phyloP scores from a whole-genome alignment of 2,113 vertebrate species.

The Pluvialis apricaria region DNA sequence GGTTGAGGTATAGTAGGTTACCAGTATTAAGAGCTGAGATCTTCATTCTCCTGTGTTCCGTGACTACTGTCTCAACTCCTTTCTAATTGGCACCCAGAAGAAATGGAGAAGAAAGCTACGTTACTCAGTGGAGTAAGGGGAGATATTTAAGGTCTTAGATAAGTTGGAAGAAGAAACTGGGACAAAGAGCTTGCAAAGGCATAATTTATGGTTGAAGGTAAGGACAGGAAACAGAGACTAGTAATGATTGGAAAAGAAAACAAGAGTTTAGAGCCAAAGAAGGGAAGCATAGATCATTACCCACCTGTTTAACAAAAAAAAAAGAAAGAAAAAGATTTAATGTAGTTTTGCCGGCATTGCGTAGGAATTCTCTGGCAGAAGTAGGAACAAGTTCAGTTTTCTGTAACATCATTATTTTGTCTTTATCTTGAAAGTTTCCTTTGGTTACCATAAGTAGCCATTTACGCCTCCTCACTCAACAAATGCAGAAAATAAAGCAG shows the following conservation, averaged over 20 bases:
- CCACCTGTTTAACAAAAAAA: neutral
- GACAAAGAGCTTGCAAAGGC: neutral
- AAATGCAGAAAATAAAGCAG: neutral
- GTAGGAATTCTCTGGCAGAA: neutral
- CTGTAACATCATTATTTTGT: neutral
- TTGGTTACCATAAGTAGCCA: neutral
- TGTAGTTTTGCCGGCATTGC: rapidly evolving
- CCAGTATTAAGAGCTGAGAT: neutral
- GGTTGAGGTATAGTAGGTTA: neutral
- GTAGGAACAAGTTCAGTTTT: neutral
- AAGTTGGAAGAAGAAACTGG: neutral
- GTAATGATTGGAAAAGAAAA: neutral
- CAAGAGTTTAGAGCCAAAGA: neutral
- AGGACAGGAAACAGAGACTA: neutral
- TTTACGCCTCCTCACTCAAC: neutral
- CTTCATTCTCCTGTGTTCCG: neutral
- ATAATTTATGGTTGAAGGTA: neutral
- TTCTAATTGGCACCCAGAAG: neutral
- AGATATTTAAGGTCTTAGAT: neutral
- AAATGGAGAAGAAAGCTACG: neutral
- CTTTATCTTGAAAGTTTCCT: neutral
- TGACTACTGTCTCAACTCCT: neutral
- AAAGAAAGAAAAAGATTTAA: neutral
- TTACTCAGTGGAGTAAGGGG: neutral
- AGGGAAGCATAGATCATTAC: neutral